Evolutionary conservation across 1,140 invertebrate genomes (phyloP).

Genomic region (Rhizoglyphus robini): DNA sequence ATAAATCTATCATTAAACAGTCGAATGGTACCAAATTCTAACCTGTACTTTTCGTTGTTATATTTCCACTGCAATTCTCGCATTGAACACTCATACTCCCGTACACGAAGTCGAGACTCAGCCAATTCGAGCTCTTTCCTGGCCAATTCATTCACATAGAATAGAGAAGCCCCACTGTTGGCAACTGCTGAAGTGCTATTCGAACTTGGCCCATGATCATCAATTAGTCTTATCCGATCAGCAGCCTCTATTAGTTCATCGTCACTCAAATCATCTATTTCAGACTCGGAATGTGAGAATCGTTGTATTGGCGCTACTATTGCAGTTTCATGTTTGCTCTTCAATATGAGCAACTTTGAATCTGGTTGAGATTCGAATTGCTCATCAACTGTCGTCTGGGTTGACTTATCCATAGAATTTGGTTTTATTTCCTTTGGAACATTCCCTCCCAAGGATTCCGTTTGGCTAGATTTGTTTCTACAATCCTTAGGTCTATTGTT

Average conservation of each 20-base stretch:
- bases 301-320: conserved; percentile 4
- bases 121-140: conserved; percentile 21
- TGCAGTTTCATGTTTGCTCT: conserved; percentile 15
- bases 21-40: not conserved
- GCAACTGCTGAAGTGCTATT: not conserved
- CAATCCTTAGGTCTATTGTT: not conserved
- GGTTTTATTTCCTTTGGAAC: not conserved
- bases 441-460: not conserved
- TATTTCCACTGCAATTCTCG: conserved; percentile 23
- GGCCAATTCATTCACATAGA: conserved; percentile 22
- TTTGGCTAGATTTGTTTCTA: not conserved
- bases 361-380: not conserved
- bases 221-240: not conserved
- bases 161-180: conserved; percentile 3
- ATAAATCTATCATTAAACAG: not conserved
- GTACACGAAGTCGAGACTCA: conserved; percentile 5
- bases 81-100: conserved; percentile 21
- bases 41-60: conserved; percentile 21
- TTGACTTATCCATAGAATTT: not conserved
- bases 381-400: not conserved
- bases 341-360: not conserved
- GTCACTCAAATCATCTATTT: not conserved
- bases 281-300: not conserved
- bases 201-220: not conserved
- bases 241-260: not conserved